These are phyloP conservation scores for Bombus affinis DNA, from an alignment of 1,140 invertebrate genomes.

Conservation along the genomic window DNA sequence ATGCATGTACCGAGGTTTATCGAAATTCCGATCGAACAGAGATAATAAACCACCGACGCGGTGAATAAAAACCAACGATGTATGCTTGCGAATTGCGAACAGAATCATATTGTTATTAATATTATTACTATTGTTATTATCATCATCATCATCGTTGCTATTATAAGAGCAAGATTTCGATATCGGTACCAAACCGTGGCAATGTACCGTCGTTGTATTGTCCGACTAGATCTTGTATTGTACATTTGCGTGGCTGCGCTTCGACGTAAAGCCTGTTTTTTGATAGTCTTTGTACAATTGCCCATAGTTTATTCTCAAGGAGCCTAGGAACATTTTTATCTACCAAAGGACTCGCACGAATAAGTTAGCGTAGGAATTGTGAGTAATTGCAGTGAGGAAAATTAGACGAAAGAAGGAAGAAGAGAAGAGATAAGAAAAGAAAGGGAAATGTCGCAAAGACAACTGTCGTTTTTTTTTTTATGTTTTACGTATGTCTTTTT, in stretches of 20 bases:
- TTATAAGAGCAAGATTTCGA: neutral
- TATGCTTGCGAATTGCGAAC: neutral
- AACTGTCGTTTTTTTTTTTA: slow-evolving; percentile 18
- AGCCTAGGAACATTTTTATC: neutral
- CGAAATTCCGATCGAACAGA: neutral
- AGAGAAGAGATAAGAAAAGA: slow-evolving; percentile 2
- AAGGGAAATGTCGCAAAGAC: slow-evolving; percentile 9
- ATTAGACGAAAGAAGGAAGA: neutral
- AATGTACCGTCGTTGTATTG: neutral
- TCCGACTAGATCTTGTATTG: neutral
- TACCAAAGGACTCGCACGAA: neutral
- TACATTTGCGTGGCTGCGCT: neutral
- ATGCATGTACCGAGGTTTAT: neutral
- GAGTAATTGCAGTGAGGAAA: slow-evolving; percentile 1
- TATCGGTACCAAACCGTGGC: neutral
- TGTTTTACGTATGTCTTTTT: slow-evolving; percentile 1
- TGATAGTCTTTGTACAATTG: neutral
- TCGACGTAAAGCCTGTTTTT: neutral
- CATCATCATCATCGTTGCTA: neutral
- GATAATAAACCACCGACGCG: neutral
- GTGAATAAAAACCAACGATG: neutral
- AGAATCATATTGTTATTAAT: neutral
- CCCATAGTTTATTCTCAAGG: neutral
- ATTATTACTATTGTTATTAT: neutral
- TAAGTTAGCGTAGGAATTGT: slow-evolving; percentile 23